A percentile compares a stretch with the other conserved stretches of the same genome.
Conservation (phyloP, 1,140 invertebrate species). For the Zaprionus taronus region DNA sequence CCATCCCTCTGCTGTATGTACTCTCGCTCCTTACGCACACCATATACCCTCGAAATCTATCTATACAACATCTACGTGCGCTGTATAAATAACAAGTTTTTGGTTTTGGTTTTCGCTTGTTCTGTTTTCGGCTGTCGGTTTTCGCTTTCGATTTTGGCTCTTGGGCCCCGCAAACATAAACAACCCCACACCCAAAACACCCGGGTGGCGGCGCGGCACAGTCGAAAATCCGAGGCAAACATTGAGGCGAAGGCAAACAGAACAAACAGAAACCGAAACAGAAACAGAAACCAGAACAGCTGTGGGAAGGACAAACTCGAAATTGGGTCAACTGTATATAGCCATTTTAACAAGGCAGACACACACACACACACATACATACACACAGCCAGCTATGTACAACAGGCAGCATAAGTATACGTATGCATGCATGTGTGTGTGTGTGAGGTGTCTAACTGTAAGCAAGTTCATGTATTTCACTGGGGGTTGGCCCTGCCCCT, state of each 20-base stretch:
- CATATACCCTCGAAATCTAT: neutral
- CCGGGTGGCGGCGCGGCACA: slow-evolving; percentile 6
- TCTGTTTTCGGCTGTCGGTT: slow-evolving; percentile 43
- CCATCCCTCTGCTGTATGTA: neutral
- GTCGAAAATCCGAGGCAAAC: slow-evolving; percentile 53
- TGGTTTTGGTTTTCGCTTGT: slow-evolving; percentile 30
- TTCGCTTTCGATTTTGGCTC: slow-evolving; percentile 53
- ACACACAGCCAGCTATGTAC: slow-evolving; percentile 10
- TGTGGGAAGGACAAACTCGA: slow-evolving; percentile 72
- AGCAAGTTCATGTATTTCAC: slow-evolving; percentile 12
- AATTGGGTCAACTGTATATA: slow-evolving; percentile 81
- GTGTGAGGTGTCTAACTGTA: neutral
- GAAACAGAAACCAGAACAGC: slow-evolving; percentile 72
- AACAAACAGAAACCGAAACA: slow-evolving; percentile 31
- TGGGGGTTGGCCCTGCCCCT: slow-evolving; percentile 60
- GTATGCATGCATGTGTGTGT: neutral
- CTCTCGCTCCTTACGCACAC: neutral
- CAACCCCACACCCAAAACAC: slow-evolving; percentile 66
- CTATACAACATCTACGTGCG: slow-evolving; percentile 54
- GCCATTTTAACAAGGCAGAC: slow-evolving; percentile 12
- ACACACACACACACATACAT: slow-evolving; percentile 15
- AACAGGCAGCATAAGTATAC: slow-evolving; percentile 6
- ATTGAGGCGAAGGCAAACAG: slow-evolving; percentile 50
- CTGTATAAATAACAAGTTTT: slow-evolving; percentile 74
- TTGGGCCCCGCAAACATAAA: slow-evolving; percentile 64